Evolutionary conservation across 64 coral and sea anemone genomes (phyloP).

Genomic region (Actinia tenebrosa): DNA sequence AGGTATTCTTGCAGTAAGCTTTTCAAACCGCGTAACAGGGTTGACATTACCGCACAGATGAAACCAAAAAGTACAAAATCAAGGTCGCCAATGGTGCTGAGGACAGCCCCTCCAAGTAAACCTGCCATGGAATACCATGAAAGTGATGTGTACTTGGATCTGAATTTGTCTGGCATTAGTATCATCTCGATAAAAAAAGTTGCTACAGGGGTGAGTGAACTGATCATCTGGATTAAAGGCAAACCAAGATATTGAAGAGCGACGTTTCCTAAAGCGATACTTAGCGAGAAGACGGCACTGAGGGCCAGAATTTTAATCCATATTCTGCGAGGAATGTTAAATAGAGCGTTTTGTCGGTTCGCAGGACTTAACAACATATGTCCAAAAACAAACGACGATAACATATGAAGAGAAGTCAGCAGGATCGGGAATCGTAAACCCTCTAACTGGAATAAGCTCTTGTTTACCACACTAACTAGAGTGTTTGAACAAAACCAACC

Average conservation of each 20-base stretch:
- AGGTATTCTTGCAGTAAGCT: constrained; percentile 17
- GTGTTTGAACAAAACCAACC: constrained; percentile 23
- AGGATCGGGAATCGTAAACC: constrained; percentile 9
- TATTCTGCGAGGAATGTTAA: background rate
- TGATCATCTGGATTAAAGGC: constrained; percentile 13
- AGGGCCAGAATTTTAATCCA: constrained; percentile 1
- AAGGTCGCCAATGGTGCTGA: constrained; percentile 8
- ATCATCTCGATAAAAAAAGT: constrained; percentile 2
- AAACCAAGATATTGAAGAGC: constrained; percentile 16
- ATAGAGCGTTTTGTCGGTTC: background rate
- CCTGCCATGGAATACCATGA: background rate
- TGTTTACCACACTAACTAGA: constrained; percentile 15
- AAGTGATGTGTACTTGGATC: background rate
- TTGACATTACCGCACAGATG: constrained; percentile 7
- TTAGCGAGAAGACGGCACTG: background rate
- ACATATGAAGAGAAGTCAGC: constrained; percentile 23
- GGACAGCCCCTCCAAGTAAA: constrained; percentile 3
- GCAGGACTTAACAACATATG: background rate
- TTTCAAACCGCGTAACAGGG: background rate
- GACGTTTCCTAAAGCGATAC: constrained; percentile 9
- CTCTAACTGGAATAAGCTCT: constrained; percentile 11
- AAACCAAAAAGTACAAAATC: constrained; percentile 12
- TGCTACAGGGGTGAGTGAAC: constrained; percentile 4
- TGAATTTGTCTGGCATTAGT: background rate
- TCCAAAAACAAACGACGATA: background rate